Conservation (phyloP, 2,113 vertebrate genomes). For the Anthoscopus minutus region DNA sequence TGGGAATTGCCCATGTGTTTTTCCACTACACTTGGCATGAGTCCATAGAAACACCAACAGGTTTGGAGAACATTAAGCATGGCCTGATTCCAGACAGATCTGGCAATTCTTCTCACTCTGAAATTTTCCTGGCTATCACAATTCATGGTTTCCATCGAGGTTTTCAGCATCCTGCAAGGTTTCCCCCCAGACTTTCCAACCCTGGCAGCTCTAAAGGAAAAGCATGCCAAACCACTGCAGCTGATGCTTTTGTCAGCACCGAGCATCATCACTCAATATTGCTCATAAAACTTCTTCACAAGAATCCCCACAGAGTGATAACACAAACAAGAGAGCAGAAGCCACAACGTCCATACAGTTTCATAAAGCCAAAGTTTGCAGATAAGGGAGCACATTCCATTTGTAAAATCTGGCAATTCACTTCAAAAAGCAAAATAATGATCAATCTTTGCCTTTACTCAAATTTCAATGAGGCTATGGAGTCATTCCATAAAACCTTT, state of each 20-base stretch:
- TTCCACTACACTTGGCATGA: not conserved
- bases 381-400: not conserved
- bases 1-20: not conserved
- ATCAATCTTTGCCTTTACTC: not conserved
- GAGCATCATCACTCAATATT: not conserved
- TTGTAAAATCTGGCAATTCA: not conserved
- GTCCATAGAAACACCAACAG: not conserved
- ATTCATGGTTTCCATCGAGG: not conserved
- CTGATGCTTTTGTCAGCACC: not conserved
- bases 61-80: not conserved
- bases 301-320: not conserved
- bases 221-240: not conserved
- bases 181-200: not conserved
- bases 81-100: not conserved
- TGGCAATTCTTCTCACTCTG: not conserved
- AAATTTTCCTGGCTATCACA: not conserved
- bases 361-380: not conserved
- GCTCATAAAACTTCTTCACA: not conserved
- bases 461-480: not conserved
- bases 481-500: not conserved
- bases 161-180: not conserved
- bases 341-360: rapidly evolving
- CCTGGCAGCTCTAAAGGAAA: not conserved
- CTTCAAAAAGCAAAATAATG: not conserved
- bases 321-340: not conserved